phyloP scores from a whole-genome alignment of 2,888 invertebrate genomes.

The Rhopalosiphum nymphaeae region DNA sequence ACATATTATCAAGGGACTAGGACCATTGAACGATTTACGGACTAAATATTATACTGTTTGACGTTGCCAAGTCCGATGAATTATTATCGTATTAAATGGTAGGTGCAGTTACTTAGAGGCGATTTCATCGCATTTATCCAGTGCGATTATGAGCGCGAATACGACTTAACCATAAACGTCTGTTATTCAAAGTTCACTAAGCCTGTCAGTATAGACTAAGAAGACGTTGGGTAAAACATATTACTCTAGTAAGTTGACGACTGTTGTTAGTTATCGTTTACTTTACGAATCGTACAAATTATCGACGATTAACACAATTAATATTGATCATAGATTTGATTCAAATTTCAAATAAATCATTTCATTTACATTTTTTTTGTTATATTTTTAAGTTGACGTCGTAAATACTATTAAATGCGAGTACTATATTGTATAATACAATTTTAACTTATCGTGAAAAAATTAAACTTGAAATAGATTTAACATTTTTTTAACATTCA shows the following conservation, averaged over 20 bases:
- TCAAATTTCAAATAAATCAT: neutral
- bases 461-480: too few species aligned
- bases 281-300: neutral
- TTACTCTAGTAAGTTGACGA: too few species aligned
- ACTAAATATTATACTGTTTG: neutral
- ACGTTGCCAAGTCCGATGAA: neutral
- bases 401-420: too few species aligned
- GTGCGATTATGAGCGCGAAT: neutral
- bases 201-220: neutral
- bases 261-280: neutral
- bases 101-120: neutral
- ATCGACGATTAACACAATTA: neutral
- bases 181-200: neutral
- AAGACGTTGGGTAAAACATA: neutral
- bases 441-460: too few species aligned
- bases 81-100: neutral
- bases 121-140: neutral
- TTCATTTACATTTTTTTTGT: neutral
- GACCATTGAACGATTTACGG: neutral
- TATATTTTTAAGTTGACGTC: too few species aligned
- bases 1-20: neutral
- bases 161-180: neutral
- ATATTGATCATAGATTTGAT: neutral
- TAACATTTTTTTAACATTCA: too few species aligned
- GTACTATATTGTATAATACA: too few species aligned